These are phyloP conservation scores for Hippocampus zosterae DNA, from an alignment of 2,113 vertebrate species.

Conservation along the genomic window DNA sequence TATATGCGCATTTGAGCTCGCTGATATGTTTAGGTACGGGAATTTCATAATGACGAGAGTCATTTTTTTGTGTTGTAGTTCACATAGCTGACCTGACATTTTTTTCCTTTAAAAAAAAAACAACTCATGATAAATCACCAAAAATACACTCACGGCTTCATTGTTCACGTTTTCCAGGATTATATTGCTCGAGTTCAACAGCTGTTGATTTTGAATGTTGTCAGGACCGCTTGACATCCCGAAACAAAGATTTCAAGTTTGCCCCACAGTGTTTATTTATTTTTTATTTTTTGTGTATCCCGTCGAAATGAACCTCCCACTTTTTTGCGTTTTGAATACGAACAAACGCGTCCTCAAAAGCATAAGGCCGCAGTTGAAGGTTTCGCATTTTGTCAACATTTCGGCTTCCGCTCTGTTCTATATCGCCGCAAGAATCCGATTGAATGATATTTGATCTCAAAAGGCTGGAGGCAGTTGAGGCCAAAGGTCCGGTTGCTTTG, in stretches of 20 bases:
- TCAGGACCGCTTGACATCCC: not conserved
- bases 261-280: not conserved
- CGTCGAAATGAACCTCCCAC: not conserved
- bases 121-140: not conserved
- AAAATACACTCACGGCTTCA: not conserved
- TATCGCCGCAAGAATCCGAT: not conserved
- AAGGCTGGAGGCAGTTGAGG: not conserved
- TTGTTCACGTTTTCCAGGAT: not conserved
- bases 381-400: not conserved
- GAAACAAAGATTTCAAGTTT: not conserved
- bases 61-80: too few relatives aligned
- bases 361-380: not conserved
- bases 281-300: not conserved
- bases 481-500: slow-evolving; percentile 22
- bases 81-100: too few relatives aligned
- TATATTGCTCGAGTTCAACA: not conserved
- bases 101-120: too few relatives aligned
- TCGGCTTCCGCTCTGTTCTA: not conserved
- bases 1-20: too few relatives aligned
- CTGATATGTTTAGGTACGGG: too few relatives aligned
- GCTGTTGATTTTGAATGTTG: not conserved
- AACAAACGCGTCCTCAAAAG: not conserved
- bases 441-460: not conserved
- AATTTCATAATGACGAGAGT: too few relatives aligned
- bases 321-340: not conserved